Evolutionary conservation across 2,797 vertebrate genomes (phyloP).

Genomic region (Epinephelus coioides): DNA sequence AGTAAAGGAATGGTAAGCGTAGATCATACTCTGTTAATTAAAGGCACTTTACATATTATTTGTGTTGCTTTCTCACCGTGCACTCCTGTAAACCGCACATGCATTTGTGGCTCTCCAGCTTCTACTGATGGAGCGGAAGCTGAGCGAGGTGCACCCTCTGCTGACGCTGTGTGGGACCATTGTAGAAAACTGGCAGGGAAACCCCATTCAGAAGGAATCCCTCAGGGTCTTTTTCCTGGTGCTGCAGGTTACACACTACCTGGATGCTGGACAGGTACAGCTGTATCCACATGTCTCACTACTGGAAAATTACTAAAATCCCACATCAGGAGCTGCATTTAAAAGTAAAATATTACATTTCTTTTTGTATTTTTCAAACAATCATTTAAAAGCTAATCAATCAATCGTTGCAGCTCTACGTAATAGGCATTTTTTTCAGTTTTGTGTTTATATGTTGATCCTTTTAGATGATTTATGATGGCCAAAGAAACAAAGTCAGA

Average conservation of each 20-base stretch:
- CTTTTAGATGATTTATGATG: neutral
- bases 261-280: slow-evolving; percentile 93
- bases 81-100: neutral
- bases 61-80: slow-evolving; percentile 1
- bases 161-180: slow-evolving; percentile 94
- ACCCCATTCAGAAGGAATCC: slow-evolving; percentile 94
- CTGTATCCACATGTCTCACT: slow-evolving; percentile 72
- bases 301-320: slow-evolving; percentile 66
- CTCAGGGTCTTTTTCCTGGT: slow-evolving; percentile 93
- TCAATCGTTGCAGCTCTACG: too few species aligned
- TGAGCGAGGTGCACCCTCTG: slow-evolving; percentile 93
- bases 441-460: neutral
- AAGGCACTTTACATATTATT: neutral
- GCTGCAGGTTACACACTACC: slow-evolving; percentile 94
- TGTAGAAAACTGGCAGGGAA: slow-evolving; percentile 95
- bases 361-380: too few species aligned
- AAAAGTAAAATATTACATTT: too few species aligned
- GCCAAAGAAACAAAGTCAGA: neutral
- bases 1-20: slow-evolving; percentile 93
- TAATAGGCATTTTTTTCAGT: neutral
- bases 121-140: slow-evolving; percentile 91
- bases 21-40: neutral
- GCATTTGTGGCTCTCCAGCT: slow-evolving; percentile 77
- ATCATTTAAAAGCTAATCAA: too few species aligned
- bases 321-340: too few species aligned